Evolutionary conservation across 2,113 vertebrate genomes (phyloP).

Genomic region (Scopus umbretta): DNA sequence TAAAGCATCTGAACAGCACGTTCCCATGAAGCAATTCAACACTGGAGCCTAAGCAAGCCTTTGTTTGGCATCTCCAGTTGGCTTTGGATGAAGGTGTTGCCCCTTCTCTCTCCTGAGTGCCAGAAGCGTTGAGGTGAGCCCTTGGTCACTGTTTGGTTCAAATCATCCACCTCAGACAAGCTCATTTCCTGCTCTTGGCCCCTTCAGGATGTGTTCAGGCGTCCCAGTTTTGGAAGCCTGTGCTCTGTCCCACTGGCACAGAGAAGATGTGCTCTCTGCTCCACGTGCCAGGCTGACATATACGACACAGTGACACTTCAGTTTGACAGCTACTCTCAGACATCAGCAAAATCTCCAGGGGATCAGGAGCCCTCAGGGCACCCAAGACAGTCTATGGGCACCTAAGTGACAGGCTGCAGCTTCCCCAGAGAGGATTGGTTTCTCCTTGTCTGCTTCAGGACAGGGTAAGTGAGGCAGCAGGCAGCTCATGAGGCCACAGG

Average conservation of each 20-base stretch:
- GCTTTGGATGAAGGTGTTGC: neutral
- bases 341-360: neutral
- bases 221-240: neutral
- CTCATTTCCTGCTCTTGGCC: neutral
- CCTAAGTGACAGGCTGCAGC: neutral
- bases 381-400: neutral
- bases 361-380: neutral
- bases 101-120: neutral
- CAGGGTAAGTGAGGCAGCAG: neutral
- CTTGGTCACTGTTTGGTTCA: neutral
- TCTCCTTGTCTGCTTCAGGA: neutral
- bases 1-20: slow-evolving; percentile 32
- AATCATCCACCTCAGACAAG: neutral
- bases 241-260: neutral
- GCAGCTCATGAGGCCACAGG: neutral
- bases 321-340: neutral
- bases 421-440: neutral
- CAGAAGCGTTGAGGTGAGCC: neutral
- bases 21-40: slow-evolving; percentile 32
- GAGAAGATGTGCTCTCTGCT: neutral
- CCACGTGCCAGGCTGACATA: neutral
- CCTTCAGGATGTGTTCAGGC: neutral
- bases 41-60: slow-evolving; percentile 11
- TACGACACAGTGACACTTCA: neutral
- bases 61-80: slow-evolving; percentile 20